A percentile compares a stretch with the other conserved stretches of the same genome.
Conservation (phyloP, 1,140 invertebrate genomes). For the Eumeta japonica region DNA sequence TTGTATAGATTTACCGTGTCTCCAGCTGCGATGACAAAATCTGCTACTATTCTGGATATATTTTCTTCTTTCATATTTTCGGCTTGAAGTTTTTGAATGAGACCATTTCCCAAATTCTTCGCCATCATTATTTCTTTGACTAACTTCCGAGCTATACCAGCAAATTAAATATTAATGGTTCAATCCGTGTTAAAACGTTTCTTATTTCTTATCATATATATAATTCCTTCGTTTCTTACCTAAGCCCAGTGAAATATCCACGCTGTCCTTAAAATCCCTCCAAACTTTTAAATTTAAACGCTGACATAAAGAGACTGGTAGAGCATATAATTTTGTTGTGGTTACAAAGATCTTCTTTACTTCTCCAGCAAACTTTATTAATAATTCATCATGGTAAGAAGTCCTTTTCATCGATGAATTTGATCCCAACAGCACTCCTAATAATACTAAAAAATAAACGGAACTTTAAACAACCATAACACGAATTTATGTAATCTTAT, state of each 20-base stretch:
- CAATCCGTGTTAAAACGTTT: no score
- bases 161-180: conserved; percentile 3
- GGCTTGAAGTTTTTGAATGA: conserved; percentile 62
- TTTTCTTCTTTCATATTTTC: conserved; percentile 61
- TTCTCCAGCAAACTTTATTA: conserved; percentile 61
- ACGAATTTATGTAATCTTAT: no score
- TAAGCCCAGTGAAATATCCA: conserved; percentile 62
- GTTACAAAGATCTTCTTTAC: conserved; percentile 75
- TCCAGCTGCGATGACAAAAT: conserved; percentile 85
- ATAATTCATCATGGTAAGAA: conserved; percentile 42
- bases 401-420: conserved; percentile 35
- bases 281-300: conserved; percentile 67
- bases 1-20: conserved; percentile 86
- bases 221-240: conserved; percentile 33
- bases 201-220: conserved; percentile 1
- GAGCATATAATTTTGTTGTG: conserved; percentile 65
- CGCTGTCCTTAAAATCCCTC: conserved; percentile 69
- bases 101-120: conserved; percentile 49
- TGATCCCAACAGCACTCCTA: conserved; percentile 68
- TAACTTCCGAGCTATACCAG: conserved; percentile 46
- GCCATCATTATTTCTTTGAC: conserved; percentile 47
- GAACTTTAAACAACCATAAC: no score
- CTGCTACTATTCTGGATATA: conserved; percentile 71
- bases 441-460: conserved; percentile 59
- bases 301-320: conserved; percentile 68